Evolutionary conservation across 2,113 vertebrate species (phyloP), one percentile per base, ranked within the genome.

Genomic region (Channa maculata): DNA sequence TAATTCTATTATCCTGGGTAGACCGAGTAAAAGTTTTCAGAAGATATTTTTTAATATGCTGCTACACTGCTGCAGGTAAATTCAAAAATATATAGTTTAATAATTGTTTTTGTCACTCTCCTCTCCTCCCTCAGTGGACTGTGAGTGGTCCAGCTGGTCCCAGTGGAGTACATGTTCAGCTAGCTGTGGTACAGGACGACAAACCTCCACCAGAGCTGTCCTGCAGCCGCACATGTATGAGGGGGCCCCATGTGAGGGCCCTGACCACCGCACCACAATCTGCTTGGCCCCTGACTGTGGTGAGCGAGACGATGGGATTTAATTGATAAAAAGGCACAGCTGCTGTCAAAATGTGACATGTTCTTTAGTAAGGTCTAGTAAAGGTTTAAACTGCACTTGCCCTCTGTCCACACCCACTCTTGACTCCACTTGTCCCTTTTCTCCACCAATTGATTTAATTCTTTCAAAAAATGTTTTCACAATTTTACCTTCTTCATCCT

Each of bases 141-240:
- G 95, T 61, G 70, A 86, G 72, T 95, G 94, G 95, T 92, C 93
- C 2, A 80, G 73, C 54, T 96, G 95, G 95, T 92, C 94, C 0
- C 66, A 75, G 5, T 96, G 95, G 94, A 90, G 87, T 8, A 71
- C 88, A 0, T 96, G 95, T 83, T 95, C 94, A 0, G 90, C 84
- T 10, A 94, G 89, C 6, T 96, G 95, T 15, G 94, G 95, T 7
- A 44, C 53, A 0, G 94, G 95, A 0, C 75, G 65, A 34, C 94
- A 78, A 53, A 70, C 60, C 34, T 93, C 95, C 60, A 89, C 13
- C 53, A 91, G 94, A 15, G 53, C 37, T 3, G 49, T 86, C 0
- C 76, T 86, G 9, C 87, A 67, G 62, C 79, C 71, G 36, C 81
- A 61, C 8, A 85, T 75, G 63, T 94, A 93, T 1, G 69, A 75